Evolutionary conservation across 2,113 vertebrate genomes (phyloP).

Genomic region (Hemiprocne comata): DNA sequence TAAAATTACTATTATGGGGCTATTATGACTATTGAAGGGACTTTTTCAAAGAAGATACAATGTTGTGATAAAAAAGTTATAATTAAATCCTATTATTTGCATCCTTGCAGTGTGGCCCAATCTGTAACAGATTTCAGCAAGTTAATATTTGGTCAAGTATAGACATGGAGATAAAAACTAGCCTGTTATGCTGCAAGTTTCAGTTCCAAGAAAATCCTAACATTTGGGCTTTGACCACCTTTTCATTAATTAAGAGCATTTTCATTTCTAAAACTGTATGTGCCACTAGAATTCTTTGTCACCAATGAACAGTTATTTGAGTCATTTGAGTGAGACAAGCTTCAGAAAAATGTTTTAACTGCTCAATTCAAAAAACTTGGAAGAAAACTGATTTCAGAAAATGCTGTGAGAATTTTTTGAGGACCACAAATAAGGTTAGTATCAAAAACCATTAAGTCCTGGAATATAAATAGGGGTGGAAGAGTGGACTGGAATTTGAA

Average conservation of each 20-base stretch:
- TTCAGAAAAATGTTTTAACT: not conserved
- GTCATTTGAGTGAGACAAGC: not conserved
- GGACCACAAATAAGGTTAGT: not conserved
- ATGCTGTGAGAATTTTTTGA: not conserved
- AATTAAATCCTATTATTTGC: not conserved
- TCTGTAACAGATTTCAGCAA: not conserved
- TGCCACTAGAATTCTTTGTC: not conserved
- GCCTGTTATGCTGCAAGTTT: not conserved
- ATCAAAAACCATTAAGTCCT: not conserved
- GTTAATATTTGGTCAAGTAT: not conserved
- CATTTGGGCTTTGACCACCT: not conserved
- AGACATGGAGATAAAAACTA: not conserved
- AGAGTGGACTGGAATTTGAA: not conserved
- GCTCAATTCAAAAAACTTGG: not conserved
- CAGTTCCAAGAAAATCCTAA: not conserved
- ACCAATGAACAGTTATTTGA: not conserved
- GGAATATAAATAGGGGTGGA: fast-evolving
- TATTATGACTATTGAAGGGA: not conserved
- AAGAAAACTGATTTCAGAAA: not conserved
- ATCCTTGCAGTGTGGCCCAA: not conserved
- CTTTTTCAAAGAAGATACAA: not conserved
- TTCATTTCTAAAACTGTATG: not conserved
- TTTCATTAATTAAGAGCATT: not conserved
- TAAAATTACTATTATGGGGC: not conserved
- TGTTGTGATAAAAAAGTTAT: not conserved